Conservation (phyloP, 2,797 vertebrate genomes). For the Takifugu rubripes region DNA sequence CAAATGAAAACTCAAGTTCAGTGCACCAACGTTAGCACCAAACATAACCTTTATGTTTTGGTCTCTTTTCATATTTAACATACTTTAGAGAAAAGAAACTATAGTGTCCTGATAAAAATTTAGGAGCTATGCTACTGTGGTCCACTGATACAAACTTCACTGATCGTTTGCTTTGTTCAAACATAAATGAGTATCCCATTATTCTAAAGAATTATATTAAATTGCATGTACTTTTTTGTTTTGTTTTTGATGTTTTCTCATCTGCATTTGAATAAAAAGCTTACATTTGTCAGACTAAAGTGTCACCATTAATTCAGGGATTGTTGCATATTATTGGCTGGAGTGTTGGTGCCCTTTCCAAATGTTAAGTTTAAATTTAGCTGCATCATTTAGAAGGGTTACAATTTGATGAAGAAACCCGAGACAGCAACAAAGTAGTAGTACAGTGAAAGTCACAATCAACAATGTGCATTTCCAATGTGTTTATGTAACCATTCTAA, state of each 20-base stretch:
- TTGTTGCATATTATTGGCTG: neutral
- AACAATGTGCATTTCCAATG: neutral
- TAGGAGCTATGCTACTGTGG: no score
- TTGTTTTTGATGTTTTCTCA: neutral
- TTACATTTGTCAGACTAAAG: neutral
- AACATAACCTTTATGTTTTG: neutral
- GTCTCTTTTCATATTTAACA: neutral
- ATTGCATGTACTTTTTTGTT: no score
- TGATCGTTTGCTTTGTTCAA: no score
- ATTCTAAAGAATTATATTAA: no score
- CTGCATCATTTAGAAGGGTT: slow-evolving; percentile 38
- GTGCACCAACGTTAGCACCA: neutral
- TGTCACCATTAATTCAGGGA: slow-evolving; percentile 3
- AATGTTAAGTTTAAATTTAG: slow-evolving; percentile 63
- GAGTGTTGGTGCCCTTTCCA: slow-evolving; percentile 61
- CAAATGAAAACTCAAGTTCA: neutral
- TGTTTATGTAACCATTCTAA: no score
- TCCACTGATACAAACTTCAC: no score
- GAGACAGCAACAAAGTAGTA: slow-evolving; percentile 44
- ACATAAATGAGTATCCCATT: no score
- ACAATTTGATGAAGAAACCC: slow-evolving; percentile 53
- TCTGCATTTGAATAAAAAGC: no score
- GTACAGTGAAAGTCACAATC: slow-evolving; percentile 2
- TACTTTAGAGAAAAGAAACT: no score
- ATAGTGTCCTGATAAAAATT: no score